Evolutionary conservation across 2,888 invertebrate genomes (phyloP).

Genomic region (Lepidonotus clava): DNA sequence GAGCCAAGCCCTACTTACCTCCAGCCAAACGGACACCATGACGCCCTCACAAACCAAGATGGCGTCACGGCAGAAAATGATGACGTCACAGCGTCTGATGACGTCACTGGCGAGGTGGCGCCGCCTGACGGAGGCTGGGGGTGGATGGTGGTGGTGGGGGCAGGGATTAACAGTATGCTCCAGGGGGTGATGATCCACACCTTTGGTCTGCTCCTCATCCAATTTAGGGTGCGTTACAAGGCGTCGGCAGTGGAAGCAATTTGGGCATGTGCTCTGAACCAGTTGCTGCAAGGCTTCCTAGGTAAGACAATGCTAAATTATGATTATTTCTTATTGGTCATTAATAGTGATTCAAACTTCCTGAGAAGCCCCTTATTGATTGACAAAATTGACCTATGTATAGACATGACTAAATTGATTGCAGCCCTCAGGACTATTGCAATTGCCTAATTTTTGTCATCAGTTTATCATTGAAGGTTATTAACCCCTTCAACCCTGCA

Average conservation of each 20-base stretch:
- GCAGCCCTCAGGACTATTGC: background rate
- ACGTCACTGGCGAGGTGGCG: background rate
- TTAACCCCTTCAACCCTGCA: too few relatives aligned
- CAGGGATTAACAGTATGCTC: constrained; percentile 16
- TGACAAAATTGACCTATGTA: background rate
- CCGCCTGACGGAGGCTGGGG: constrained; percentile 42
- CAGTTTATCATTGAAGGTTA: too few relatives aligned
- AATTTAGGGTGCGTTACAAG: background rate
- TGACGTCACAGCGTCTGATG: background rate
- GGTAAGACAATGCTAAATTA: background rate
- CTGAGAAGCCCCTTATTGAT: background rate
- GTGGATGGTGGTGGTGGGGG: constrained; percentile 37
- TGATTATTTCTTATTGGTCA: background rate
- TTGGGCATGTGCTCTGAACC: constrained; percentile 15
- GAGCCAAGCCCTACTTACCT: too few relatives aligned
- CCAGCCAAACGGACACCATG: too few relatives aligned
- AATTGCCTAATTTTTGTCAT: background rate
- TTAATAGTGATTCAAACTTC: background rate
- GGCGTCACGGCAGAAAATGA: background rate
- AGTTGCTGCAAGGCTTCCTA: background rate
- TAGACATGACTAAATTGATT: background rate
- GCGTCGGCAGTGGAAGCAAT: constrained; percentile 6
- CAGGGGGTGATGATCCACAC: constrained; percentile 31
- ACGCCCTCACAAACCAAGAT: background rate
- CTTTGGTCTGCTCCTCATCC: background rate